phyloP scores from a whole-genome alignment of 53 echinoderm and acorn worm species.

The Holothuria leucospilota region DNA sequence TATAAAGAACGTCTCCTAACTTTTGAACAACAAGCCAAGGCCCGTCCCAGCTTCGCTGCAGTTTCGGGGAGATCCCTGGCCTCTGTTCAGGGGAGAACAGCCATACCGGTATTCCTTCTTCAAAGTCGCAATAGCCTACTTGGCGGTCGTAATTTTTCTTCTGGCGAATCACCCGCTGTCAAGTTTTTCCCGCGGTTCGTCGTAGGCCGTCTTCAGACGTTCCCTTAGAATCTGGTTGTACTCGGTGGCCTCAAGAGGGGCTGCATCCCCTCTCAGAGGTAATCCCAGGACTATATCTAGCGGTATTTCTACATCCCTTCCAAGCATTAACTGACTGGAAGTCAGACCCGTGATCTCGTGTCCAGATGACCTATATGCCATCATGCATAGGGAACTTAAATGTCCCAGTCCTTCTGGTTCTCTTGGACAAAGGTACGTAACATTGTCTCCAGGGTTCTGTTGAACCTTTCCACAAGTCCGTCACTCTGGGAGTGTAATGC shows the following conservation, averaged over 20 bases:
- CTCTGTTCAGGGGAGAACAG: too few species aligned
- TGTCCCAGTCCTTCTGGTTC: constrained; percentile 55
- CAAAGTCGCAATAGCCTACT: too few species aligned
- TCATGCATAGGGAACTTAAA: constrained; percentile 12
- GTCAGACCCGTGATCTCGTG: constrained; percentile 44
- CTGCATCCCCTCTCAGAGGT: background rate
- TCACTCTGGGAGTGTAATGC: background rate
- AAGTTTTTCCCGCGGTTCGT: background rate
- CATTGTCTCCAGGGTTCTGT: too few species aligned
- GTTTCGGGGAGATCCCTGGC: too few species aligned
- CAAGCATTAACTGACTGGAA: background rate
- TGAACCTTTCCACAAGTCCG: too few species aligned
- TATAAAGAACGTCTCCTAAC: background rate
- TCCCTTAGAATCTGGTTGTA: background rate
- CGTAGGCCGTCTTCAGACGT: background rate
- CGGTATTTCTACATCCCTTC: background rate
- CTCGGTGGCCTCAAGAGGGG: background rate
- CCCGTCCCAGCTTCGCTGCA: too few species aligned
- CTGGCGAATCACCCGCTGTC: background rate
- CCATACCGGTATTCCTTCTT: too few species aligned
- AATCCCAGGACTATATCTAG: background rate
- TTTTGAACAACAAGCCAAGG: background rate
- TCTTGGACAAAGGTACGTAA: too few species aligned
- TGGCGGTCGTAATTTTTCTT: background rate
- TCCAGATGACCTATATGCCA: background rate